Base-by-base conservation (phyloP, 1,140 invertebrate genomes). In the Aporrectodea caliginosa region DNA sequence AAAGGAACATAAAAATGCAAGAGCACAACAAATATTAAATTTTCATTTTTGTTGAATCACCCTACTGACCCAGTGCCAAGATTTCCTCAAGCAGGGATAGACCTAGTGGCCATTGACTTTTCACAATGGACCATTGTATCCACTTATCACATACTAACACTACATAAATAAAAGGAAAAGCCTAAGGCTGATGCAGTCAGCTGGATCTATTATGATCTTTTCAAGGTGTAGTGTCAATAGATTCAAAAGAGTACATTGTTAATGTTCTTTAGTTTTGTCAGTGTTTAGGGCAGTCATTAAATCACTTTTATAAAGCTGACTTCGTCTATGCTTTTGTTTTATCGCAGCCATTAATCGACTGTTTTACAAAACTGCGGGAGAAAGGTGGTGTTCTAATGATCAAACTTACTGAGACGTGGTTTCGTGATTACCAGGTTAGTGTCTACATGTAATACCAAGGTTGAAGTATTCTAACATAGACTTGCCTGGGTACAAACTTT, bases 351-450 rank as follows among this genome's bases (percentile, higher is more conserved):
- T 87, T 97, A 16, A 90, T 94, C 83, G 93, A 95, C 78, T 91
- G 93, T 69, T 97, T 94, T 85, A 87, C 92, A 43, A 90, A 91
- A 81, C 86, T 97, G 16, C 96, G 94, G 86, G 85, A 88, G 32
- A 83, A 89, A 16, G 90, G 90, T 27, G 91, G 92, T 86, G 91
- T 94, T 14, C 90, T 93, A 27, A 92, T 92, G 84, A 84, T 97
- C 33, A 92, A 91, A 86, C 85, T 98, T 0, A 92, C 93, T 68
- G 94, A 94, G 73, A 95, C 93, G 83, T 98, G 95, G 91, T 89
- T 95, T 84, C 90, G 96, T 82, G 92, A 92, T 75, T 96, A 96
- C 90, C 96, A 98, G 90, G 86, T 86, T 81, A 33, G 69, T 22
- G 92, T 98, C 29, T 32, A 22, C 32, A 1, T 31, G 27, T 30